These are phyloP conservation scores for Homalodisca vitripennis DNA, from an alignment of 1,140 invertebrate genomes.

Conservation along the genomic window DNA sequence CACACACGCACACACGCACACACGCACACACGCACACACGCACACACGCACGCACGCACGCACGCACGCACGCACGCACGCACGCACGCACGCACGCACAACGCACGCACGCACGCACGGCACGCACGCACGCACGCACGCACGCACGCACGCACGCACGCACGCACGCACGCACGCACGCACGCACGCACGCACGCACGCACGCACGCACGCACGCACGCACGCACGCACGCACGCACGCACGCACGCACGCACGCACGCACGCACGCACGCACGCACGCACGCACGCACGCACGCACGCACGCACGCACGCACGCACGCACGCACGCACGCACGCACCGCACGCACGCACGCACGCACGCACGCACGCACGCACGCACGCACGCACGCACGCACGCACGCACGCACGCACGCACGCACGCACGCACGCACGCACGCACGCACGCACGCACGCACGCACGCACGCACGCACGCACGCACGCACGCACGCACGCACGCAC, in stretches of 20 bases:
- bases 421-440: slow-evolving; percentile 2
- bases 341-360: no score
- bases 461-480: slow-evolving; percentile 2
- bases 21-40: slow-evolving; percentile 3
- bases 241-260: slow-evolving; percentile 2
- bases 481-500: not conserved
- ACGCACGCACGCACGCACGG: no score
- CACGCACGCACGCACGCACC: no score
- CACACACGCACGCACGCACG: not conserved
- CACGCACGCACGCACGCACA: slow-evolving; percentile 2
- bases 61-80: slow-evolving; percentile 2
- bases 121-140: not conserved
- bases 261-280: slow-evolving; percentile 2
- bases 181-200: slow-evolving; percentile 2
- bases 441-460: slow-evolving; percentile 2
- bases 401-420: not conserved
- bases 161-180: slow-evolving; percentile 1
- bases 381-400: slow-evolving; percentile 1
- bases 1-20: slow-evolving; percentile 2
- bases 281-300: no score
- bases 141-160: slow-evolving; percentile 1
- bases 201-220: slow-evolving; percentile 2
- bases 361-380: slow-evolving; percentile 2
- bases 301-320: slow-evolving; percentile 2
- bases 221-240: slow-evolving; percentile 2